phyloP scores from a whole-genome alignment of 2,797 vertebrate genomes.

The Enteromius afrohamiltoni region DNA sequence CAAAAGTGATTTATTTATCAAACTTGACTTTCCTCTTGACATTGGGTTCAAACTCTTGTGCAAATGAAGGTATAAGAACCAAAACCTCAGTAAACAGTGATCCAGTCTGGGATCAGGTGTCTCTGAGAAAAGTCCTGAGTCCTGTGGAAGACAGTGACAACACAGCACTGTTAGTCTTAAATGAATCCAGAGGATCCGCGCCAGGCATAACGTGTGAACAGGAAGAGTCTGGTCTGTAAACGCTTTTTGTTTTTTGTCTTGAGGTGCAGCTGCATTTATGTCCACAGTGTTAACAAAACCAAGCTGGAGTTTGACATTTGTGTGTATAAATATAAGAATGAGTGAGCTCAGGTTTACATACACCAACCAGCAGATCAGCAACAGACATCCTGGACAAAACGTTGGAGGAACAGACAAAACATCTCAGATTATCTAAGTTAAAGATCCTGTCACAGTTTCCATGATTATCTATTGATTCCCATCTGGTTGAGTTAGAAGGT shows the following conservation, averaged over 20 bases:
- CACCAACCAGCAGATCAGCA: neutral
- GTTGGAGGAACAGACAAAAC: neutral
- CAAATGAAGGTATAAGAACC: neutral
- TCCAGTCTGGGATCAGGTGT: neutral
- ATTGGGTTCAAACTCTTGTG: neutral
- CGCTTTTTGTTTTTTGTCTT: conserved; percentile 48
- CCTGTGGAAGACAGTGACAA: neutral
- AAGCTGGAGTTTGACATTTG: conserved; percentile 74
- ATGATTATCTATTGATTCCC: neutral
- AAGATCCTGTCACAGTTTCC: neutral
- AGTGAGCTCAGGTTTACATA: conserved; percentile 3
- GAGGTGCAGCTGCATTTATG: conserved; percentile 72
- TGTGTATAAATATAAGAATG: conserved; percentile 42
- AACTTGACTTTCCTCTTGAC: neutral
- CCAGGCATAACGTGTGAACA: conserved; percentile 65
- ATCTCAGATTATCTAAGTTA: neutral
- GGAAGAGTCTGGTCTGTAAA: conserved; percentile 56
- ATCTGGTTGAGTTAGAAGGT: neutral
- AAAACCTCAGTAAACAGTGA: neutral
- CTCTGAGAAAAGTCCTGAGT: neutral
- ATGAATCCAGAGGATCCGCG: conserved; percentile 58
- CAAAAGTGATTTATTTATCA: neutral
- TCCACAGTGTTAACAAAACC: conserved; percentile 74
- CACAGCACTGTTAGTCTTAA: conserved; percentile 50
- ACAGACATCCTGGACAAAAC: neutral